phyloP scores from a whole-genome alignment of 2,113 vertebrate genomes.

The Macroglossus sobrinus region DNA sequence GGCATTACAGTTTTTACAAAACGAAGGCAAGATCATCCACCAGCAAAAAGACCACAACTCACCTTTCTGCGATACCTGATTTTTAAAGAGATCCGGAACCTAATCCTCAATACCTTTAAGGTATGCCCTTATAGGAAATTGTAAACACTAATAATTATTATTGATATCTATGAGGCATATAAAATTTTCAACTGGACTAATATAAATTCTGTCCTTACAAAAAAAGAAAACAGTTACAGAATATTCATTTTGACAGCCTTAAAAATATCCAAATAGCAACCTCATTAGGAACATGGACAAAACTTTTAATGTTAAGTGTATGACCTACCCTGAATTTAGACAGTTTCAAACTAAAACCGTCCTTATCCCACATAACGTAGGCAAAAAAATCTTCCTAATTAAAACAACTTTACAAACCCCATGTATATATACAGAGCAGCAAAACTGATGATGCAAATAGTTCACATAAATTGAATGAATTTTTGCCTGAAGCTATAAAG shows the following conservation, averaged over 20 bases:
- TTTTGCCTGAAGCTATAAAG: slow-evolving; percentile 52
- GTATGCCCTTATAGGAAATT: neutral
- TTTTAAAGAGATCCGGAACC: neutral
- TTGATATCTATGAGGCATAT: neutral
- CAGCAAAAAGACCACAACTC: neutral
- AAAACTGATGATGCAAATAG: slow-evolving; percentile 43
- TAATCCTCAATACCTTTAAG: neutral
- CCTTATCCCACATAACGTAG: neutral
- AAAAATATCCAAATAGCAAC: neutral
- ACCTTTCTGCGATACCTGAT: neutral
- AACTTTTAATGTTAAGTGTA: slow-evolving; percentile 29
- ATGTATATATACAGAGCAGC: slow-evolving; percentile 56
- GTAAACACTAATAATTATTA: neutral
- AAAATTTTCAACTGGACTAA: neutral
- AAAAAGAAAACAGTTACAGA: neutral
- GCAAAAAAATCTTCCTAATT: slow-evolving; percentile 62
- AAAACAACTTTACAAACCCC: slow-evolving; percentile 59
- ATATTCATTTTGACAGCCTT: neutral
- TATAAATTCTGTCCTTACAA: neutral
- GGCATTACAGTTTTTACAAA: no score
- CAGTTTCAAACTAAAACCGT: slow-evolving; percentile 46
- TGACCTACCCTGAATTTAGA: slow-evolving; percentile 49
- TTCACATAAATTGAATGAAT: slow-evolving; percentile 53
- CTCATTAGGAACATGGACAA: neutral
- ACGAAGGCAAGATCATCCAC: neutral